Evolutionary conservation across 2,797 vertebrate genomes (phyloP), one percentile per base, ranked within the genome.

Genomic region (Hafferia zeledoni): DNA sequence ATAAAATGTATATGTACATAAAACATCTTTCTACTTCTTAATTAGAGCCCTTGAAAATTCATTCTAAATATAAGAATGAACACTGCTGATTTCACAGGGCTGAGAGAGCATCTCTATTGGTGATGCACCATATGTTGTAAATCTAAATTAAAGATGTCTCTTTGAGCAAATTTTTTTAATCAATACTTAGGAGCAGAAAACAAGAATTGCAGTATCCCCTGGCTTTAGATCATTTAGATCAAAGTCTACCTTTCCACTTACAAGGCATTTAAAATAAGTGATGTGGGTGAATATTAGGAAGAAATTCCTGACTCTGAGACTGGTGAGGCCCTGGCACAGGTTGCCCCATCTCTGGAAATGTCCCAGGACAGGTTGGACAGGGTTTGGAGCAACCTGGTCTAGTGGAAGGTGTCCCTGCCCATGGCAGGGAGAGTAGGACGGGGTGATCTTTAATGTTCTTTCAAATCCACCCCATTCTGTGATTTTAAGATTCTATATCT

Each of bases 1-100:
- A 6, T 46, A 76, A 55, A 6, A 69, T 2, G 4, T n/a, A 5
- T 31, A 33, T 1, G 6, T 35, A 5, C 4, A 3, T 31, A 59
- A 63, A 71, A 28, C 1, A 5, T 61, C 35, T 67, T 67, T 74
- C 18, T 69, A 30, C 13, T 52, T 67, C 30, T 49, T 86, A 56
- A 52, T 52, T 83, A 55, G 18, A 15, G 81, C 43, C 13, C 28
- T 72, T 60, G 25, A 59, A 67, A 71, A 33, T 68, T 81, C 22
- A 68, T 14, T 17, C 7, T 57, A 46, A 82, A 49, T 23, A 13
- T 59, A 6, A 63, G 55, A 76, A 41, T 13, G 57, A 59, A 7
- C 47, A 18, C 15, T 17, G 5, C 17, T 53, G 35, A 72, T 35
- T 79, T 55, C 63, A 44, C 7, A 0, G 59, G 10, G 33, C 10